Percentiles rank a stretch among this genome's conserved stretches.
Evolutionary conservation across 2,888 invertebrate species (phyloP).

Genomic region (Chrysomela aeneicollis): DNA sequence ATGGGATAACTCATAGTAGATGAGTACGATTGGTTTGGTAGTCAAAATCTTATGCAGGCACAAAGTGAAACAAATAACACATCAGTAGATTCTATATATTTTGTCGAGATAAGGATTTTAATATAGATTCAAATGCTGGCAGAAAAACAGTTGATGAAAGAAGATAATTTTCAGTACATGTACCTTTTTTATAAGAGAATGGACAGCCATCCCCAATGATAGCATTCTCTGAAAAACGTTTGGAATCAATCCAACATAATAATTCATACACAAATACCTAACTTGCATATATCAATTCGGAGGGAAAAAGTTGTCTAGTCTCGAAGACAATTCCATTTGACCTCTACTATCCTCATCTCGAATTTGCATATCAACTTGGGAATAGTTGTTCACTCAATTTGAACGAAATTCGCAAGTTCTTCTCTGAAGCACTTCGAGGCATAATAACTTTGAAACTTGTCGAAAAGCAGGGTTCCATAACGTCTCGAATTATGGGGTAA

Average conservation of each 20-base stretch:
- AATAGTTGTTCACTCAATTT: neutral
- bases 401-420: neutral
- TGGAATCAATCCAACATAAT: neutral
- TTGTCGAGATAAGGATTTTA: too few relatives aligned
- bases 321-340: neutral
- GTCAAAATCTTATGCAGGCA: too few relatives aligned
- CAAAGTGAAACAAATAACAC: too few relatives aligned
- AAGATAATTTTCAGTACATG: too few relatives aligned
- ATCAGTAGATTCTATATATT: too few relatives aligned
- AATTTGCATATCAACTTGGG: neutral
- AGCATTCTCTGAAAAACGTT: neutral
- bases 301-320: neutral
- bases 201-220: too few relatives aligned
- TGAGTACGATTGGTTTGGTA: too few relatives aligned
- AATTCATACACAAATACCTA: neutral
- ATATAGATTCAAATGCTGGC: too few relatives aligned
- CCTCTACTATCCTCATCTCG: neutral
- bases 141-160: too few relatives aligned
- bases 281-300: neutral
- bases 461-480: neutral
- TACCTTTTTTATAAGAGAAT: too few relatives aligned
- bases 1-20: too few relatives aligned
- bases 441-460: neutral
- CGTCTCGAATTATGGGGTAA: conserved; percentile 3
- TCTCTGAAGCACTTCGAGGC: neutral